Base-by-base conservation (phyloP, 2,113 vertebrate species). In the Anolis carolinensis region DNA sequence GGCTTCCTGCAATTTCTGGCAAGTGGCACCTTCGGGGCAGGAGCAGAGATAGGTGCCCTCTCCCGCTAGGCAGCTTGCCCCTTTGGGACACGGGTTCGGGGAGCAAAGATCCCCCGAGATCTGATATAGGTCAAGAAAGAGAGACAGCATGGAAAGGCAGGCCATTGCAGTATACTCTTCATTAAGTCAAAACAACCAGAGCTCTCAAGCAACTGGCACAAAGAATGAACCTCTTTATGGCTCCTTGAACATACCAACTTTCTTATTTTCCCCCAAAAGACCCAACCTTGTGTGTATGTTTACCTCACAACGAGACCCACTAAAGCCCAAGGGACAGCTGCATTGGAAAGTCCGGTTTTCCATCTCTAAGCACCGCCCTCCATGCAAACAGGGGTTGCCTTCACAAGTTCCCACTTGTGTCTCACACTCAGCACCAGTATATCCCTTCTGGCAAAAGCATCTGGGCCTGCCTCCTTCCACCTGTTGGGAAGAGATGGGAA, bases 21-120 rank as follows among this genome's bases (percentile, higher is more conserved):
- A 86, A 0, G 3, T 0, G 27, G 77, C 30, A 1, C 77, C 82
- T 18, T 88, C 55, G 0, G 87, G 82, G 50, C 87, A 88, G 7
- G 62, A 16, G 71, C 82, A 88, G 21, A 32, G 6, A 3, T 81
- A 89, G 90, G 85, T 93, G 89, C 86, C 92, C 87, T 30, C 39
- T 62, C 48, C 52, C 0, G n/a, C 39, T 36, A 65, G 67, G 39
- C 86, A 88, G 23, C 39, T 30, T 23, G 81, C 16, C 0, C 75
- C 75, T 6, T 73, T 50, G 2, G 86, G 86, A 55, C 86, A 88
- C 6, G 87, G 87, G 32, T 84, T 88, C 0, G 52, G 55, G 32
- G 76, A 80, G 82, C 87, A 88, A 10, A 23, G 75, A 39, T 88
- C 68, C 67, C 48, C 36, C 20, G 18, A 34, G 75, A 79, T 39